Evolutionary conservation across 2,113 vertebrate species (phyloP).

Genomic region (Micromys minutus): DNA sequence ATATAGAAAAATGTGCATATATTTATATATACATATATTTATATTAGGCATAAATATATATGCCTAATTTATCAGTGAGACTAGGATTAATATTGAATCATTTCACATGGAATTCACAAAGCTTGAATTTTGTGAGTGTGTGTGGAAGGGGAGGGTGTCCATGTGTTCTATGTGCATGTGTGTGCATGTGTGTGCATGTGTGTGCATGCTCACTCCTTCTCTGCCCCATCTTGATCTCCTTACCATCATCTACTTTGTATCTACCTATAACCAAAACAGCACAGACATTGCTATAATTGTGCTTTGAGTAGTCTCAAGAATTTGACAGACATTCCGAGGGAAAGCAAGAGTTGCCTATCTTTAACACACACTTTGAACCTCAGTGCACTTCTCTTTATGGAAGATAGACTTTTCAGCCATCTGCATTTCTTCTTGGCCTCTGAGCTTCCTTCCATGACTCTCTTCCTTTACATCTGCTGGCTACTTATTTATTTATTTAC

Average conservation of each 20-base stretch:
- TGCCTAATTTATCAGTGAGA: neutral
- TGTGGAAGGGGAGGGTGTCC: no score
- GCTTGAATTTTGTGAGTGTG: neutral
- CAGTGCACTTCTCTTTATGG: neutral
- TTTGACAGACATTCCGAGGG: neutral
- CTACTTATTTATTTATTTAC: no score
- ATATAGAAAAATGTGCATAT: neutral
- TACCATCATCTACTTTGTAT: neutral
- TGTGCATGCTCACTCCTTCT: neutral
- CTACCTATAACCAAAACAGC: neutral
- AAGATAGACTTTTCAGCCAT: neutral
- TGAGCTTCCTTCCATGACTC: neutral
- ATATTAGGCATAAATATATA: neutral
- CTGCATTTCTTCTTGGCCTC: neutral
- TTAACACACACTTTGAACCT: neutral
- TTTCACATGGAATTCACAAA: constrained; percentile 31
- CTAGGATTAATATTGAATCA: neutral
- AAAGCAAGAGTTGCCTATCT: neutral
- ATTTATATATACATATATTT: no score
- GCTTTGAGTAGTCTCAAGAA: constrained; percentile 16
- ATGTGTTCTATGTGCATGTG: neutral
- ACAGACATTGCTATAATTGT: neutral
- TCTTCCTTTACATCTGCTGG: neutral
- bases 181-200: neutral
- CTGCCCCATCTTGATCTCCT: neutral